These are phyloP conservation scores for Eupithecia subumbrata DNA, from an alignment of 2,888 invertebrate species.

Conservation along the genomic window DNA sequence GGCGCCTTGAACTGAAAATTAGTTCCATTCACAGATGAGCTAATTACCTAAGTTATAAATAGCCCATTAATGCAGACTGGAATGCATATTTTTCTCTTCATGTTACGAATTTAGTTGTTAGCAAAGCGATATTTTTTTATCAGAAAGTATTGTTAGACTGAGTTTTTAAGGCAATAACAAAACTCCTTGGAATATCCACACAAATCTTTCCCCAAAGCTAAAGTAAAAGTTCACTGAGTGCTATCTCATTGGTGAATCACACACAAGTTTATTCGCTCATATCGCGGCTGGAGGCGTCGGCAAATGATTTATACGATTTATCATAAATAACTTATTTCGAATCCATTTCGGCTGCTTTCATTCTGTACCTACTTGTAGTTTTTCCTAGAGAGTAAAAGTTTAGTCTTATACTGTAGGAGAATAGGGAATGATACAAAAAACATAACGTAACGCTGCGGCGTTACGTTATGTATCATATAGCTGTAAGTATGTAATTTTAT, in stretches of 20 bases:
- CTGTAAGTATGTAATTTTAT: too few relatives aligned
- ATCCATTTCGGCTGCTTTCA: slow-evolving; percentile 71
- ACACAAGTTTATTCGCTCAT: slow-evolving; percentile 81
- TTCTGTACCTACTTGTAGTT: slow-evolving; percentile 28
- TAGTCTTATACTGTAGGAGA: neutral
- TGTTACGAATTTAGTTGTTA: too few relatives aligned
- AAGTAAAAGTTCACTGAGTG: slow-evolving; percentile 52
- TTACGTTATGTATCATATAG: too few relatives aligned
- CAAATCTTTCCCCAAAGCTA: slow-evolving; percentile 47
- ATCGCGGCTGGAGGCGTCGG: slow-evolving; percentile 72
- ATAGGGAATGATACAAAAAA: neutral
- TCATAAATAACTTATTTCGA: slow-evolving; percentile 81
- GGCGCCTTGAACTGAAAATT: too few relatives aligned
- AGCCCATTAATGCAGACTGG: too few relatives aligned
- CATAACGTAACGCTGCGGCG: too few relatives aligned
- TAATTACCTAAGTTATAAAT: too few relatives aligned
- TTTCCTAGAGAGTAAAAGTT: neutral
- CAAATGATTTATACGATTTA: slow-evolving; percentile 83
- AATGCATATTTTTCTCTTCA: too few relatives aligned
- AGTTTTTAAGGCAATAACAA: neutral
- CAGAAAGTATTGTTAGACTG: too few relatives aligned
- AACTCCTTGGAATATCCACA: slow-evolving; percentile 39
- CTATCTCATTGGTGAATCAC: slow-evolving; percentile 78
- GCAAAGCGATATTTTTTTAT: too few relatives aligned
- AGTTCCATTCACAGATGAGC: too few relatives aligned